Evolutionary conservation across 1,140 invertebrate species (phyloP), one percentile per base, ranked within the genome.

Genomic region (Dendrolimus punctatus): DNA sequence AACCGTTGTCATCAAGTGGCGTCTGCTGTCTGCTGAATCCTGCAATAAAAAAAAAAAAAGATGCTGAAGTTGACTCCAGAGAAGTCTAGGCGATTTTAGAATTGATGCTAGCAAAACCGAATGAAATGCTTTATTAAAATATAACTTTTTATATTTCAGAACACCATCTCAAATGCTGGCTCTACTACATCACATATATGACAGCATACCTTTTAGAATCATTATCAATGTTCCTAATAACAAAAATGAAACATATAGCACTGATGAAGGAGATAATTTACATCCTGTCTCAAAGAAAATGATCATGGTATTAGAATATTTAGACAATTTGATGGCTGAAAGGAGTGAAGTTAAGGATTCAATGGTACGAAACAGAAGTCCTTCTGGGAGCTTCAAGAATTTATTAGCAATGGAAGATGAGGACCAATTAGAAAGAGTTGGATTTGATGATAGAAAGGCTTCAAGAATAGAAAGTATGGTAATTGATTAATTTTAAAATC

Each of bases 141-240:
- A 45, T 9, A 0, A n/a, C 44, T 41, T 40, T 40, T 58, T 49
- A 8, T 46, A 47, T 76, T 81, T 54, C 71, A 82, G 79, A 50
- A 61, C 53, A 10, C 43, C 60, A 9, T 64, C 61, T 8, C 80
- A 83, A 67, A 53, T 80, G 2, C 10, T 80, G 39, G 55, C 67
- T 6, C 51, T 85, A 8, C 72, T 79, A 5, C 63, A 76, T 38
- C 73, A 58, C 39, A 73, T 85, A 7, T 59, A 80, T 36, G 71
- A 81, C 23, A 49, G 53, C n/a, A 54, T 81, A 4, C 76, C 80
- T 41, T 44, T 63, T 37, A 68, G 60, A 57, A 62, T 83, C 10
- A 37, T 54, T 85, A n/a, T 63, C 60, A 6, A 23, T 7, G 47
- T 67, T 8, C 43, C 49, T 2, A 42, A 57, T 39, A 71, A 68